Conservation (phyloP, 2,888 invertebrate genomes). For the Actias luna region DNA sequence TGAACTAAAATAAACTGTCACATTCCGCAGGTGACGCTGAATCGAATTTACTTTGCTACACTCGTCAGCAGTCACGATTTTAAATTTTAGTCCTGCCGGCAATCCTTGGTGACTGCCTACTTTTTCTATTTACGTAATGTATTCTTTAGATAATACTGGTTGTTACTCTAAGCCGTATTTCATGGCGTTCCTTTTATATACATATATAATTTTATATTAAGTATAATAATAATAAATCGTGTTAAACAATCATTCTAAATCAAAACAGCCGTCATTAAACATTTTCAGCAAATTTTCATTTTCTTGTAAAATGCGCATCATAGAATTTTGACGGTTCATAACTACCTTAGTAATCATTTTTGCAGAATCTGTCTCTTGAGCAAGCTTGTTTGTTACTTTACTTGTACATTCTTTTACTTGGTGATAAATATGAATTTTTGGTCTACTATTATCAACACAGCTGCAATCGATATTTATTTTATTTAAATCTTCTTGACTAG, state of each 20-base stretch:
- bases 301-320: constrained; percentile 47
- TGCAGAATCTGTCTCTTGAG: neutral
- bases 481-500: constrained; percentile 57
- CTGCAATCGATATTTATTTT: constrained; percentile 40
- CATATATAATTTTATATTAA: too few relatives aligned
- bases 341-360: constrained; percentile 35
- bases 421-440: constrained; percentile 15
- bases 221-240: constrained; percentile 7
- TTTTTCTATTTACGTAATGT: too few relatives aligned
- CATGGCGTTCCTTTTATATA: too few relatives aligned
- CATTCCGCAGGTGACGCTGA: too few relatives aligned
- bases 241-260: constrained; percentile 42
- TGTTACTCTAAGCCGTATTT: too few relatives aligned
- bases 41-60: too few relatives aligned
- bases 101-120: too few relatives aligned
- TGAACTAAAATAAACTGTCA: too few relatives aligned
- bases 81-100: too few relatives aligned
- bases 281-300: constrained; percentile 62
- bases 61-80: too few relatives aligned
- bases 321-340: constrained; percentile 48
- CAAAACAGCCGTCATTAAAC: constrained; percentile 65
- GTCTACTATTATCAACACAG: constrained; percentile 37
- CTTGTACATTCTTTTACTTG: constrained; percentile 28
- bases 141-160: too few relatives aligned
- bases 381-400: constrained; percentile 22